phyloP scores from a whole-genome alignment of 2,797 vertebrate genomes.

The Centropyge bicolor region DNA sequence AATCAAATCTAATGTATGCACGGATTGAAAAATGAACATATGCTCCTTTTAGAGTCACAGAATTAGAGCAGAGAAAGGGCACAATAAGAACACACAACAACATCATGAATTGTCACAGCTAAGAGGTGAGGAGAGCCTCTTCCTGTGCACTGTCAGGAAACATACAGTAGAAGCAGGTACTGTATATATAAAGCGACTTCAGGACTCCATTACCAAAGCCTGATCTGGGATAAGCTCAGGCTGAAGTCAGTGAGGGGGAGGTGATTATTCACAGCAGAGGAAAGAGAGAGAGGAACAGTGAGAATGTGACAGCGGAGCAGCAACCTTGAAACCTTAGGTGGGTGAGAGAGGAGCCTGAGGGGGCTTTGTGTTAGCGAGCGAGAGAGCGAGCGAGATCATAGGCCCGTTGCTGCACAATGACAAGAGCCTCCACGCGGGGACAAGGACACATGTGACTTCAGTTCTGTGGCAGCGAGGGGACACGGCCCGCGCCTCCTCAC shows the following conservation, averaged over 20 bases:
- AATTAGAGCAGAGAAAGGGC: not conserved
- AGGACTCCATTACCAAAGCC: slow-evolving; percentile 42
- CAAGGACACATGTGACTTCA: slow-evolving; percentile 68
- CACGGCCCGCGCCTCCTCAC: not conserved
- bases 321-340: slow-evolving; percentile 82
- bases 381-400: slow-evolving; percentile 74
- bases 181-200: slow-evolving; percentile 35
- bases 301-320: slow-evolving; percentile 65
- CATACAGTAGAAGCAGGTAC: slow-evolving; percentile 1
- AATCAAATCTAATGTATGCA: not conserved
- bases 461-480: slow-evolving; percentile 39
- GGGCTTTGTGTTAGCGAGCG: slow-evolving; percentile 72
- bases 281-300: slow-evolving; percentile 34
- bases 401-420: slow-evolving; percentile 65
- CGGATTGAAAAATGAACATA: not conserved
- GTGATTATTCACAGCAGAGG: slow-evolving; percentile 59
- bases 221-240: slow-evolving; percentile 62
- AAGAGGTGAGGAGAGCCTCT: slow-evolving; percentile 1
- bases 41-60: not conserved
- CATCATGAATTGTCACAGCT: not conserved
- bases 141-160: slow-evolving; percentile 11
- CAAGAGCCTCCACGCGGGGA: slow-evolving; percentile 62
- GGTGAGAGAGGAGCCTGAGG: slow-evolving; percentile 74
- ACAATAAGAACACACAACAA: too few relatives aligned
- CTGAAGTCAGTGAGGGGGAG: slow-evolving; percentile 59